phyloP scores from a whole-genome alignment of 2,113 vertebrate genomes.

The Petaurus breviceps region DNA sequence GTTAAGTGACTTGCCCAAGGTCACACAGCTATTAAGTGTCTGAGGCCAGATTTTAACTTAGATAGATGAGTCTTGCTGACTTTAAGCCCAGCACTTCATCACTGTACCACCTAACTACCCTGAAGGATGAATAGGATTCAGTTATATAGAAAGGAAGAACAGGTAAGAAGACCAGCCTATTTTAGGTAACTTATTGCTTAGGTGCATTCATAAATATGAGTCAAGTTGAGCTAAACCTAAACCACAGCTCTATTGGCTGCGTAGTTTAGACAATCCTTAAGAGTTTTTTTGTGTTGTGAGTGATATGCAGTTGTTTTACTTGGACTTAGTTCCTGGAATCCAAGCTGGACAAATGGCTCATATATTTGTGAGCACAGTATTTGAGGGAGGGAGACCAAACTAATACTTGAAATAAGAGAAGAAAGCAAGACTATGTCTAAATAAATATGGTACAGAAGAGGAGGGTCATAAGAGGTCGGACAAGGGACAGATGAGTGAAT shows the following conservation, averaged over 20 bases:
- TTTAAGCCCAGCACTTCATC: too few species aligned
- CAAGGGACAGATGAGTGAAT: not conserved
- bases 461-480: not conserved
- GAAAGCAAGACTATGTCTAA: not conserved
- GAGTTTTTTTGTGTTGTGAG: not conserved
- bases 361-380: not conserved
- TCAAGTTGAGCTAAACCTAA: not conserved
- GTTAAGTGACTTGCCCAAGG: not conserved
- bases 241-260: not conserved
- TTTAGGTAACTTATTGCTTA: not conserved
- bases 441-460: not conserved
- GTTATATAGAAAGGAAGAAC: not conserved
- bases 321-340: not conserved
- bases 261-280: not conserved
- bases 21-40: too few species aligned
- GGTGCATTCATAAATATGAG: not conserved
- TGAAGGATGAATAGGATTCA: not conserved
- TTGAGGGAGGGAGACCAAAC: not conserved
- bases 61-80: too few species aligned
- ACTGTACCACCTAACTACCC: too few species aligned
- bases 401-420: not conserved
- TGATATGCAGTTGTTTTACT: not conserved
- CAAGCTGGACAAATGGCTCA: not conserved
- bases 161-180: not conserved
- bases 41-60: too few species aligned